A percentile compares a stretch with the other conserved stretches of the same genome.
These are phyloP conservation scores for Oscheius myriophilus DNA, from an alignment of 2,888 invertebrate species.

Conservation along the genomic window DNA sequence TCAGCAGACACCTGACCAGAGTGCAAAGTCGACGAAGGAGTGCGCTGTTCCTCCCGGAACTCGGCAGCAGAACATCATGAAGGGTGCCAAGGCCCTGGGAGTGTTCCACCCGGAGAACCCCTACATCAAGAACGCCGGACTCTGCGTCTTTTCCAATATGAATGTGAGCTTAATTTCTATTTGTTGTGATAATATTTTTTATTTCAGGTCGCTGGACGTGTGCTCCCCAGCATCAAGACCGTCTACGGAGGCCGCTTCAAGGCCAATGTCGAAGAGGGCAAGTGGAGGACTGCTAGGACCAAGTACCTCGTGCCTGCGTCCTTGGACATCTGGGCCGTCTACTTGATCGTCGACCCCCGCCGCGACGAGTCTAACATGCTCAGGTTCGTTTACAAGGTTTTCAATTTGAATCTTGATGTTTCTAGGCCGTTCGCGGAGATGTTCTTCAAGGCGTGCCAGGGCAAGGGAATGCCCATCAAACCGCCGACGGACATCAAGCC, in stretches of 20 bases:
- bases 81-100: slow-evolving; percentile 31
- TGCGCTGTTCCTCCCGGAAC: slow-evolving; percentile 47
- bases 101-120: slow-evolving; percentile 31
- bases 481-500: neutral
- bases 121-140: slow-evolving; percentile 32
- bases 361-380: neutral
- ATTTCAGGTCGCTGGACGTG: slow-evolving; percentile 35
- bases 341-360: neutral
- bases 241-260: slow-evolving; percentile 19
- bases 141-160: slow-evolving; percentile 26
- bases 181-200: neutral
- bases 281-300: slow-evolving; percentile 25
- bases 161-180: slow-evolving; percentile 12
- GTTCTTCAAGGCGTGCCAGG: neutral
- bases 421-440: neutral
- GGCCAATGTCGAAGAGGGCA: neutral
- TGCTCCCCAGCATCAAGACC: slow-evolving; percentile 35
- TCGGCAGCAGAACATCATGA: slow-evolving; percentile 33
- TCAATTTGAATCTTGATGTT: neutral
- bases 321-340: neutral
- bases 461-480: neutral
- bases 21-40: slow-evolving; percentile 39
- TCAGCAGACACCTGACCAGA: slow-evolving; percentile 44
- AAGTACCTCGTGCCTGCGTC: neutral
- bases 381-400: neutral